Evolutionary conservation across 1,140 invertebrate species (phyloP).

Genomic region (Magallana ariakensis): DNA sequence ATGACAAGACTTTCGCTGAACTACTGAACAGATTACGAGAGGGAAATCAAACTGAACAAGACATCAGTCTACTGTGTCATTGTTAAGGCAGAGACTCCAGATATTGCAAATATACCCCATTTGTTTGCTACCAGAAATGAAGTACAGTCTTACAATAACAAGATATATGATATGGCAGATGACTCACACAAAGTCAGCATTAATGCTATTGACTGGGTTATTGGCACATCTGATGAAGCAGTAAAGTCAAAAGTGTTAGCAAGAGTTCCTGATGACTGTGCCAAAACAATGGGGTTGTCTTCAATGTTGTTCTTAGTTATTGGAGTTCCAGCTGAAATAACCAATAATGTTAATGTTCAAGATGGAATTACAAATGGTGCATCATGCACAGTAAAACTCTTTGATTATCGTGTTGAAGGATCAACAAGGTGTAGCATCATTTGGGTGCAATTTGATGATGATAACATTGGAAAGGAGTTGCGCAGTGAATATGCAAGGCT

Average conservation of each 20-base stretch:
- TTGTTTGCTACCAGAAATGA: slow-evolving; percentile 16
- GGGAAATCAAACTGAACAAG: slow-evolving; percentile 59
- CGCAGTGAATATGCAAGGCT: slow-evolving; percentile 57
- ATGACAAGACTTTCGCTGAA: slow-evolving; percentile 58
- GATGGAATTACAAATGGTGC: slow-evolving; percentile 64
- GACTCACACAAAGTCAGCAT: not conserved
- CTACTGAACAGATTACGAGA: slow-evolving; percentile 62
- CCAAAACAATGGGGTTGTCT: slow-evolving; percentile 12
- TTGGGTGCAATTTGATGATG: slow-evolving; percentile 59
- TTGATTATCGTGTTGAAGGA: slow-evolving; percentile 49
- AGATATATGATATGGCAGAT: slow-evolving; percentile 23
- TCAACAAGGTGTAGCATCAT: slow-evolving; percentile 50
- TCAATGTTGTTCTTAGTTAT: slow-evolving; percentile 7
- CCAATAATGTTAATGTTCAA: slow-evolving; percentile 52
- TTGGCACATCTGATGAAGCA: slow-evolving; percentile 7
- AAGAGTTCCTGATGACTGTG: slow-evolving; percentile 18
- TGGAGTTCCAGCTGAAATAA: slow-evolving; percentile 35
- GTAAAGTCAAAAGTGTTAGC: slow-evolving; percentile 14
- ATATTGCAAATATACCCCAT: slow-evolving; percentile 4
- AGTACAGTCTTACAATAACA: slow-evolving; percentile 26
- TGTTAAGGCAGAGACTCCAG: slow-evolving; percentile 7
- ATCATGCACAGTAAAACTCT: slow-evolving; percentile 50
- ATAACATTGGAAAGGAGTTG: slow-evolving; percentile 43
- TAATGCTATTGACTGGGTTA: slow-evolving; percentile 24
- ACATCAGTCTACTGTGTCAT: slow-evolving; percentile 44